phyloP scores from a whole-genome alignment of 1,140 invertebrate species.

The Drosophila baimaii region DNA sequence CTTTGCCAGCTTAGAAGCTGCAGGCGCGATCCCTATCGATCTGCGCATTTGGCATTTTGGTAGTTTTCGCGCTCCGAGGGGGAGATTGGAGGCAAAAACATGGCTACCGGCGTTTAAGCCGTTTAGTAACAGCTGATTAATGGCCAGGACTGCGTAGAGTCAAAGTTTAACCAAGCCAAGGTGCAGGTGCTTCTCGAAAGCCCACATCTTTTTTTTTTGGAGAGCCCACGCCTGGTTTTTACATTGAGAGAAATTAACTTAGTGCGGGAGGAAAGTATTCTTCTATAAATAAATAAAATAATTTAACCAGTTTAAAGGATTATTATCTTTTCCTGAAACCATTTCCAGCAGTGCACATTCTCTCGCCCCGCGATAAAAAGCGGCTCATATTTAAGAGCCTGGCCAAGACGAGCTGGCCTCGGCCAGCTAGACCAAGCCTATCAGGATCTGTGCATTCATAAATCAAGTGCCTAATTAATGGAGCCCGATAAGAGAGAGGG shows the following conservation, averaged over 20 bases:
- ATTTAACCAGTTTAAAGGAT: too few species aligned
- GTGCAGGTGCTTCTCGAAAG: conserved; percentile 51
- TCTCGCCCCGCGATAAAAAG: conserved; percentile 12
- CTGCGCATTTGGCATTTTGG: conserved; percentile 51
- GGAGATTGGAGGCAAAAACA: conserved; percentile 17
- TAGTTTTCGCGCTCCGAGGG: conserved; percentile 58
- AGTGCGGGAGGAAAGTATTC: too few species aligned
- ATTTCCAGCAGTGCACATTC: conserved; percentile 9
- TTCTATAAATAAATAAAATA: too few species aligned
- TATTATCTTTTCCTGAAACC: too few species aligned
- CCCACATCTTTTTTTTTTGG: conserved; percentile 1
- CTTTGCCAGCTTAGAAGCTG: conserved; percentile 55
- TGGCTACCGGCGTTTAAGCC: conserved; percentile 77
- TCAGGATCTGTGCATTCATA: conserved; percentile 68
- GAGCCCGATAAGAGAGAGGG: conserved; percentile 59
- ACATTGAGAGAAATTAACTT: neutral
- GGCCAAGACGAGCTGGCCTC: neutral
- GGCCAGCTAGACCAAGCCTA: conserved; percentile 30
- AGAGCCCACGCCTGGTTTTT: conserved; percentile 39
- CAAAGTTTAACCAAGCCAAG: conserved; percentile 14
- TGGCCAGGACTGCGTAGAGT: conserved; percentile 27
- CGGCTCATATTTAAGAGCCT: conserved; percentile 34
- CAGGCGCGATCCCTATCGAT: conserved; percentile 61
- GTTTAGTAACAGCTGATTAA: conserved; percentile 72
- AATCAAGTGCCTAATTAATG: conserved; percentile 78